These are phyloP conservation scores for Erebia aethiops DNA, from an alignment of 2,888 invertebrate species.

Conservation along the genomic window DNA sequence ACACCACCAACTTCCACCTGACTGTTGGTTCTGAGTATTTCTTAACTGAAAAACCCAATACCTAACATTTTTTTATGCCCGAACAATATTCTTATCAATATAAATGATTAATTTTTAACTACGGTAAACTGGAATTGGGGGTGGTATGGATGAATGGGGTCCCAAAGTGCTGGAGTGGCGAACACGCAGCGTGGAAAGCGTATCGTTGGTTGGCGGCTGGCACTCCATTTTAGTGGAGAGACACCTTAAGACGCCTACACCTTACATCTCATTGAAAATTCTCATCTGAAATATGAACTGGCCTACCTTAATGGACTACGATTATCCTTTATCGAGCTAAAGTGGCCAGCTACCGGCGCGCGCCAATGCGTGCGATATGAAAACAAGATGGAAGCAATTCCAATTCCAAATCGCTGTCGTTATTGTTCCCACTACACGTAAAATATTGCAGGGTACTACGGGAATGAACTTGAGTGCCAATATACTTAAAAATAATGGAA, in stretches of 20 bases:
- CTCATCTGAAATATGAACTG: slow-evolving; percentile 17
- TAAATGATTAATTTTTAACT: too few species aligned
- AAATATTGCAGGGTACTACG: slow-evolving; percentile 37
- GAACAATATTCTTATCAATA: too few species aligned
- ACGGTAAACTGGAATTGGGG: too few species aligned
- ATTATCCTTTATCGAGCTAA: slow-evolving; percentile 30
- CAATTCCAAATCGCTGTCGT: slow-evolving; percentile 53
- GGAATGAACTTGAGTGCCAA: slow-evolving; percentile 9
- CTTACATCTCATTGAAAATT: slow-evolving; percentile 19
- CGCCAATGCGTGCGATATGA: slow-evolving; percentile 49
- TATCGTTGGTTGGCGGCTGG: too few species aligned
- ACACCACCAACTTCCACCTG: too few species aligned
- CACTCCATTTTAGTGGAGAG: not conserved
- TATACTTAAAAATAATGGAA: slow-evolving; percentile 17
- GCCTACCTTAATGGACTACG: slow-evolving; percentile 20
- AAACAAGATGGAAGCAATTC: slow-evolving; percentile 50
- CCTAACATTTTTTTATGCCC: too few species aligned
- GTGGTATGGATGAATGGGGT: too few species aligned
- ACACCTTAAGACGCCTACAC: not conserved
- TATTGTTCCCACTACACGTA: slow-evolving; percentile 49
- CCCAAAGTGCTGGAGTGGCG: too few species aligned
- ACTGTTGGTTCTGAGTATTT: too few species aligned
- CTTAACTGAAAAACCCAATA: too few species aligned
- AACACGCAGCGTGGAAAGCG: too few species aligned
- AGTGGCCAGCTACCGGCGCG: slow-evolving; percentile 48